phyloP scores from a whole-genome alignment of 2,888 invertebrate genomes.

The Ectemnius lituratus region DNA sequence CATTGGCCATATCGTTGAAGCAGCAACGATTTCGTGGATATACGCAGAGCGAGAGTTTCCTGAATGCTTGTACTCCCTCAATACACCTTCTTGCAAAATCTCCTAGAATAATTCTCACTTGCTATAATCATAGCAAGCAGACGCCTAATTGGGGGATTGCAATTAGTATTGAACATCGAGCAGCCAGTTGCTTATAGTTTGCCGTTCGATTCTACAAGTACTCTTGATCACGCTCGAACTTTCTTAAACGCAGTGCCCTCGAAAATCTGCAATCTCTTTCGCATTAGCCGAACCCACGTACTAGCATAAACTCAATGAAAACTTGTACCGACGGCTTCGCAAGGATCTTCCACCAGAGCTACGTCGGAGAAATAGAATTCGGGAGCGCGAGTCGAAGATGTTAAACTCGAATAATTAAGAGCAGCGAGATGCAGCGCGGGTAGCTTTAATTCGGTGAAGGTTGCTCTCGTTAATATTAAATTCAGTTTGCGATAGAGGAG shows the following conservation, averaged over 20 bases:
- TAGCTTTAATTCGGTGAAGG: constrained; percentile 49
- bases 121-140: too few relatives aligned
- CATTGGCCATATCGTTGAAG: too few relatives aligned
- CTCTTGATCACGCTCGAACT: too few relatives aligned
- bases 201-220: too few relatives aligned
- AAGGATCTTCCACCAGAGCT: constrained; percentile 18
- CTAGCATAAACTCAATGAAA: constrained; percentile 19
- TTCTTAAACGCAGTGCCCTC: constrained; percentile 16
- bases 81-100: too few relatives aligned
- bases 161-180: too few relatives aligned
- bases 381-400: constrained; percentile 38
- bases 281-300: constrained; percentile 13
- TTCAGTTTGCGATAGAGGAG: constrained; percentile 33
- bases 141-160: too few relatives aligned
- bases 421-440: constrained; percentile 32
- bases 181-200: too few relatives aligned
- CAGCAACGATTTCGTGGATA: too few relatives aligned
- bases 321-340: constrained; percentile 14
- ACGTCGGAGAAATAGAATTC: constrained; percentile 49
- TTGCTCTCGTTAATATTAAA: constrained; percentile 57
- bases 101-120: too few relatives aligned
- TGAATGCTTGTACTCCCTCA: too few relatives aligned
- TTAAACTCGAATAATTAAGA: constrained; percentile 66
- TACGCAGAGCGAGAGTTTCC: too few relatives aligned
- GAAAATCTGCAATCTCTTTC: constrained; percentile 35